Base-by-base conservation (phyloP, 2,888 invertebrate genomes). In the Conchocele bisecta region DNA sequence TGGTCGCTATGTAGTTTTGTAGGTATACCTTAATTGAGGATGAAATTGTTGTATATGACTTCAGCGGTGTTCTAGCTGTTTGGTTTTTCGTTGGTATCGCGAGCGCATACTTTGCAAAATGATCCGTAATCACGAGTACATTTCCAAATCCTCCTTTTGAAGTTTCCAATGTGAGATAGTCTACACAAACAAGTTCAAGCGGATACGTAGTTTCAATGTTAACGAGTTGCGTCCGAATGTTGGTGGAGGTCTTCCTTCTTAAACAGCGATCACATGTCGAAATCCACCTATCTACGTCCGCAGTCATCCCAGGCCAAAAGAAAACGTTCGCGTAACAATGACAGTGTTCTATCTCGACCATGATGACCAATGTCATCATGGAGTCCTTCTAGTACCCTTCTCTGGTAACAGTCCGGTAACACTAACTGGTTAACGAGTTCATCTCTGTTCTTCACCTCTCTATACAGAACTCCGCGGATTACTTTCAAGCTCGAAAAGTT, bases 221-320 rank as follows among this genome's bases (percentile, higher is more conserved):
- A n/a, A n/a, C n/a, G n/a, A n/a, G n/a, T n/a, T n/a, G n/a, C n/a
- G n/a, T n/a, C n/a, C 44, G 41, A 1, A 1, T 33, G 13, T 50
- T 51, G 20, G 17, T n/a, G 22, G 28, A 17, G 6, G 50, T 37
- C 53, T 72, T 67, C n/a, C 59, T 35, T 20, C 31, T 7, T 5
- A 60, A 44, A 33, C 71, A 71, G 1, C 64, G 3, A 2, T 58
- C 46, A 42, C 60, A 67, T 6, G 22, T 13, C 17, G 15, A 13
- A n/a, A 59, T 35, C 26, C 35, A 69, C 2, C 57, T n/a, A 3
- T 39, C 50, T 9, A 69, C 33, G 22, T 48, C 46, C 15, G 31
- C n/a, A 9, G 24, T 15, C 61, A 69, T 63, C 7, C 39, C 33
- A 15, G 61, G 68, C 61, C 68, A 61, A 33, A 44, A 61, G n/a